Evolutionary conservation across 2,113 vertebrate genomes (phyloP).

Genomic region (Arothron firmamentum): DNA sequence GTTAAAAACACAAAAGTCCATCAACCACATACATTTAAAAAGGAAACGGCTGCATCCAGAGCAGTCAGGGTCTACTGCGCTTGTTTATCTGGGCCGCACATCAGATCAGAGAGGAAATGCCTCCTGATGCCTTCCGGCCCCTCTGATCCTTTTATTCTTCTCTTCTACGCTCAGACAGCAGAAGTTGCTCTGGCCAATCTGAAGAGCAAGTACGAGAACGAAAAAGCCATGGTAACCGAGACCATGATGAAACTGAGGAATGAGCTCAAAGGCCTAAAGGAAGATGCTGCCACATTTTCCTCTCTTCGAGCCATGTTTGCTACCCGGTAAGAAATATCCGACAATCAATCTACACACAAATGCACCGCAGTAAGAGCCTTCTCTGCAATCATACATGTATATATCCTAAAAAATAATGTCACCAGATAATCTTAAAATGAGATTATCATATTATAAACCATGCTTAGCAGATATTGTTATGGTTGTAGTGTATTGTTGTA

Average conservation of each 20-base stretch:
- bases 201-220: conserved; percentile 99
- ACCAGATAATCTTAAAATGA: conserved; percentile 30
- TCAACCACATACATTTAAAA: conserved; percentile 21
- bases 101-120: conserved; percentile 8
- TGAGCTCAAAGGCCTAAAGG: conserved; percentile 95
- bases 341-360: neutral
- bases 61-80: neutral
- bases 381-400: too few species aligned
- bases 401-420: neutral
- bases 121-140: conserved; percentile 3
- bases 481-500: conserved; percentile 6
- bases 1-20: conserved; percentile 22
- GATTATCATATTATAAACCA: conserved; percentile 31
- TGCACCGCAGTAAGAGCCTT: neutral
- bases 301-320: conserved; percentile 97
- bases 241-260: conserved; percentile 98
- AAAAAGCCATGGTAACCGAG: conserved; percentile 96
- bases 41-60: too few species aligned
- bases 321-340: conserved; percentile 81
- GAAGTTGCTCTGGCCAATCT: conserved; percentile 96
- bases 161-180: conserved; percentile 79
- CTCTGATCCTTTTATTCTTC: conserved; percentile 33
- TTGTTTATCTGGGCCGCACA: conserved; percentile 6
- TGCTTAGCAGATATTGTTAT: conserved; percentile 22
- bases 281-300: conserved; percentile 97